Percentiles rank a stretch among this genome's conserved stretches.
Evolutionary conservation across 2,113 vertebrate species (phyloP).

Genomic region (Zosterops pallidus): DNA sequence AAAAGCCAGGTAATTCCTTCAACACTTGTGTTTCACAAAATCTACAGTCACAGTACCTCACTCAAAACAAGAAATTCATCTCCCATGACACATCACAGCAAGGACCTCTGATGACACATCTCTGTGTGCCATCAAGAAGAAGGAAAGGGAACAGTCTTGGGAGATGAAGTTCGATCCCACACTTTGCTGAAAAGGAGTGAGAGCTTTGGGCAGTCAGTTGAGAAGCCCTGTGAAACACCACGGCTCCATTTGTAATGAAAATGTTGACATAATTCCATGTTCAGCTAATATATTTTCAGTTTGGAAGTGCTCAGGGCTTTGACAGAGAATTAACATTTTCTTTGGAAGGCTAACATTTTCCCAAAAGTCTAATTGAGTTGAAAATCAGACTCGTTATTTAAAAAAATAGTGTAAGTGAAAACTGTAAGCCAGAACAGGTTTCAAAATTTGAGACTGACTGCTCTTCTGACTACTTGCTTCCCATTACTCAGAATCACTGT

Average conservation of each 20-base stretch:
- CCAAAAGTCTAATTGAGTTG: slow-evolving; percentile 49
- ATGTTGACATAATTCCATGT: slow-evolving; percentile 53
- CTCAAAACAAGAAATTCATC: not conserved
- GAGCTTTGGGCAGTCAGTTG: not conserved
- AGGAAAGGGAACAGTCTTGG: not conserved
- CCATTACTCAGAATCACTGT: not conserved
- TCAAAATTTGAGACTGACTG: slow-evolving; percentile 7
- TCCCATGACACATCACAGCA: not conserved
- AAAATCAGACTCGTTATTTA: slow-evolving; percentile 26
- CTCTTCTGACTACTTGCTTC: not conserved
- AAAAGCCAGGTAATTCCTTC: not conserved
- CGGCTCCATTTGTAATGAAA: not conserved
- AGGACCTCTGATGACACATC: not conserved
- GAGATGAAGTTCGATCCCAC: not conserved
- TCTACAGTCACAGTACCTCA: not conserved
- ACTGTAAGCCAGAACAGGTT: slow-evolving; percentile 10
- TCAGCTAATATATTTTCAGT: slow-evolving; percentile 60
- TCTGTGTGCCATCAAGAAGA: not conserved
- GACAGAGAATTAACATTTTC: slow-evolving; percentile 60
- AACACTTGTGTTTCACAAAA: not conserved
- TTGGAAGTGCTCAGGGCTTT: slow-evolving; percentile 49
- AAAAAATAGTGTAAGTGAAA: slow-evolving; percentile 31
- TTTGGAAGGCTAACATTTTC: slow-evolving; percentile 59
- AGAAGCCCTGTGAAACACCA: slow-evolving; percentile 20
- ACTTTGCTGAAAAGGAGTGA: not conserved